Conservation (phyloP, 2,888 invertebrate genomes). For the Pocota personata region DNA sequence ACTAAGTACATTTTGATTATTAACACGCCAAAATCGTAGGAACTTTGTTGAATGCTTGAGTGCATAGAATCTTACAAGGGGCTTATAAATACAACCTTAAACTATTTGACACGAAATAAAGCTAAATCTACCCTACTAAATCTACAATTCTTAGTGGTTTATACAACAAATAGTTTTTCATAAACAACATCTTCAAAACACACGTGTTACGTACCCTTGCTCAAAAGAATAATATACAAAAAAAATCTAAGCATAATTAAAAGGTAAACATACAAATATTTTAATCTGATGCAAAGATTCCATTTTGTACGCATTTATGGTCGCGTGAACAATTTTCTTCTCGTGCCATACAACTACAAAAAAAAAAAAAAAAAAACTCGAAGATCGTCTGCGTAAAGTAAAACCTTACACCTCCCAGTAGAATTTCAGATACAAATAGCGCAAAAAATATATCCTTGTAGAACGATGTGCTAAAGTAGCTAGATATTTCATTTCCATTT, state of each 20-base stretch:
- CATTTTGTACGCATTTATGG: not conserved
- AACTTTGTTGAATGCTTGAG: too few relatives aligned
- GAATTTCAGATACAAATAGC: too few relatives aligned
- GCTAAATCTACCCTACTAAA: not conserved
- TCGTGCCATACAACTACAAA: not conserved
- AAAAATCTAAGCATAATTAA: not conserved
- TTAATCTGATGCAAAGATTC: not conserved
- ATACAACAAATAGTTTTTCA: not conserved
- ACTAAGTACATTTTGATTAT: too few relatives aligned
- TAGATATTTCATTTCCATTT: too few relatives aligned
- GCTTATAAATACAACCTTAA: too few relatives aligned
- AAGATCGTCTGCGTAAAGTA: too few relatives aligned
- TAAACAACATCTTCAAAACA: not conserved
- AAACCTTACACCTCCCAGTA: too few relatives aligned
- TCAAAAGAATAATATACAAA: not conserved
- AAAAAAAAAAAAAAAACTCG: not conserved
- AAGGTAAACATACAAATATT: not conserved
- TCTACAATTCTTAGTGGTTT: not conserved
- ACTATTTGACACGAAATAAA: not conserved
- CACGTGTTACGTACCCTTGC: not conserved
- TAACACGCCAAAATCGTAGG: too few relatives aligned
- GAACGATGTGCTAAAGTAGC: too few relatives aligned
- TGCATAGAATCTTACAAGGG: too few relatives aligned
- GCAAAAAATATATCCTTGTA: too few relatives aligned
- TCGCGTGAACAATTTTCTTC: slow-evolving; percentile 3